Evolutionary conservation across 2,797 vertebrate genomes (phyloP), one percentile per base, ranked within the genome.

Genomic region (Eulemur coronatus): DNA sequence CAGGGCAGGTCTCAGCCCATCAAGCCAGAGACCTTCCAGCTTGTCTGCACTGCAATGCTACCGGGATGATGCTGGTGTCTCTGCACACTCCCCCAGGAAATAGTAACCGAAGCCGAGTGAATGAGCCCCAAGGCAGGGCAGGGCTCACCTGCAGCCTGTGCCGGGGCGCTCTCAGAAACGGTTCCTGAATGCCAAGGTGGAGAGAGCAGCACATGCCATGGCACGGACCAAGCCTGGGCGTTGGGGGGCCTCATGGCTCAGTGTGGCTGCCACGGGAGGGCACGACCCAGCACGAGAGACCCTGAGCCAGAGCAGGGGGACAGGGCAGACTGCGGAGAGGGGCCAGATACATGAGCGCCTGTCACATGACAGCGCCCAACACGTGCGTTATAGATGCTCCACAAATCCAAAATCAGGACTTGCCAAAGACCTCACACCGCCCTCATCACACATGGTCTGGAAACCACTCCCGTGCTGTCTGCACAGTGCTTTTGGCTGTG

Each of bases 21-120:
- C 22, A 14, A 8, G 28, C 12, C 4, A 15, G 11, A 55, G 10
- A 17, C 24, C 38, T 8, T 33, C 24, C 4, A 50, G 24, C 7
- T 52, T 30, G 11, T 3, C 28, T 59, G 33, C 2, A 20, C 57
- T 61, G 35, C 52, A 52, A 33, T 12, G 4, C 10, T 7, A 6
- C 7, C 22, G 9, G 20, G 11, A 10, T 15, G 61, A 59, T 12
- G 15, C 24, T 24, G 2, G 0, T 0, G 1, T 48, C 55, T 78
- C 63, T 14, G 12, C 15, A 4, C 4, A 41, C 50, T 38, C 15
- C 22, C 50, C 38, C n/a, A 28, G n/a, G 30, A 78, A 72, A 28
- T 7, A 26, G 10, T 2, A 48, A 38, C 33, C 35, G 59, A 70
- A 22, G 46, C 65, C 88, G 20, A 10, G 15, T 24, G 46, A 50